These are phyloP conservation scores for Heterotilapia buettikoferi DNA, from an alignment of 2,113 vertebrate genomes.

Conservation along the genomic window DNA sequence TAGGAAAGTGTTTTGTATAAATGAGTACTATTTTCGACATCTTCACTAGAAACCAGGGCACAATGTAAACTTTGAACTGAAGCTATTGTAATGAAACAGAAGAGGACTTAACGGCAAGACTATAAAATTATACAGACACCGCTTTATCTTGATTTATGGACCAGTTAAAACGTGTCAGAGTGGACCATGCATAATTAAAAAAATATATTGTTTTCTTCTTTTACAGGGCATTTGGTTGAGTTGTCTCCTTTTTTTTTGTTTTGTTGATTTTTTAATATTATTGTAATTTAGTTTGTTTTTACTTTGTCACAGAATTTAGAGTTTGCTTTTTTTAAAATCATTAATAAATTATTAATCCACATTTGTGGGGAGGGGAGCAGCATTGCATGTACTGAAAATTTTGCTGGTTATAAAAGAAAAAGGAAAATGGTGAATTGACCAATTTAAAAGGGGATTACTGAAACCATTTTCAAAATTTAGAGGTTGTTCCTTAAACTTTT, in stretches of 20 bases:
- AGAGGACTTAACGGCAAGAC: constrained; percentile 61
- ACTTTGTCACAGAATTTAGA: constrained; percentile 25
- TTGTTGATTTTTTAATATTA: constrained; percentile 47
- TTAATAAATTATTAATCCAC: constrained; percentile 1
- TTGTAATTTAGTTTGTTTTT: constrained; percentile 3
- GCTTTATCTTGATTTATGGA: constrained; percentile 68
- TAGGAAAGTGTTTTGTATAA: constrained; percentile 98
- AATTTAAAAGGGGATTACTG: constrained; percentile 31
- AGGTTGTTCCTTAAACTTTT: constrained; percentile 73
- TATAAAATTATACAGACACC: constrained; percentile 64
- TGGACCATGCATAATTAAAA: constrained; percentile 59
- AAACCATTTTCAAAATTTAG: constrained; percentile 63
- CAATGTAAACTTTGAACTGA: constrained; percentile 82
- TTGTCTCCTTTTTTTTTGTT: constrained; percentile 36
- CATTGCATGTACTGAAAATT: constrained; percentile 90
- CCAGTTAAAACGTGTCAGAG: constrained; percentile 57
- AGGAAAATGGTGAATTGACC: constrained; percentile 52
- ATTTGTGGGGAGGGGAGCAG: constrained; percentile 64
- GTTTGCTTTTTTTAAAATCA: constrained; percentile 22
- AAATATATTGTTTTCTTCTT: constrained; percentile 30
- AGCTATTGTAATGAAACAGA: constrained; percentile 73
- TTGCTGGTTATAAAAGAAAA: constrained; percentile 82
- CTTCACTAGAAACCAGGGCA: constrained; percentile 89
- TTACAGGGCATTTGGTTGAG: constrained; percentile 48
- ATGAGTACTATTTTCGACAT: constrained; percentile 99